phyloP scores from a whole-genome alignment of 2,113 vertebrate genomes.

The Herpailurus yagouaroundi region DNA sequence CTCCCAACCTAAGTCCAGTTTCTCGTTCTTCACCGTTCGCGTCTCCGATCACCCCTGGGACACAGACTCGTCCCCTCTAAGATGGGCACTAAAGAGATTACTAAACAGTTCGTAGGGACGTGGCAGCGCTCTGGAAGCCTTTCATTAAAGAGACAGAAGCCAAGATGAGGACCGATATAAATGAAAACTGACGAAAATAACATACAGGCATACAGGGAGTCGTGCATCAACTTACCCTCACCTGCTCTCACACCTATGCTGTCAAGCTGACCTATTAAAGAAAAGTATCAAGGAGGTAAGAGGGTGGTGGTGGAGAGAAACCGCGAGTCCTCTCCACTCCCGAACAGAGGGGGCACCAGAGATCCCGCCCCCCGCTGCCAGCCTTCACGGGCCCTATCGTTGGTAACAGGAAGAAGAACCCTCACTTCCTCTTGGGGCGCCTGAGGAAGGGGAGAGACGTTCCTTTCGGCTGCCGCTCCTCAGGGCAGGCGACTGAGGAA shows the following conservation, averaged over 20 bases:
- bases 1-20: not conserved
- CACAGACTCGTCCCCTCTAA: not conserved
- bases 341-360: not conserved
- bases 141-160: not conserved
- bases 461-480: accelerated
- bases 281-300: not conserved
- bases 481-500: not conserved
- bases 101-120: not conserved
- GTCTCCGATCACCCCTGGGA: not conserved
- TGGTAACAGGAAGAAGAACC: not conserved
- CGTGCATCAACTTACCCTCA: too few relatives aligned
- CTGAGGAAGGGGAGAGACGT: not conserved
- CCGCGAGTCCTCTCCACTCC: not conserved
- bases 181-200: not conserved
- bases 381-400: not conserved
- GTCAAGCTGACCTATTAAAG: not conserved
- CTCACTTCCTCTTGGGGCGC: not conserved
- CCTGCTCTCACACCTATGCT: not conserved
- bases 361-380: not conserved
- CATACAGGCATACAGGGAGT: accelerated
- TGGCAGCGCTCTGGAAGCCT: not conserved
- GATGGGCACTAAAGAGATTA: not conserved
- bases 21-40: not conserved
- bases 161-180: too few relatives aligned
- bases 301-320: not conserved